Evolutionary conservation across 2,888 invertebrate species (phyloP), one percentile per base, ranked within the genome.

Genomic region (Trichogramma evanescens): DNA sequence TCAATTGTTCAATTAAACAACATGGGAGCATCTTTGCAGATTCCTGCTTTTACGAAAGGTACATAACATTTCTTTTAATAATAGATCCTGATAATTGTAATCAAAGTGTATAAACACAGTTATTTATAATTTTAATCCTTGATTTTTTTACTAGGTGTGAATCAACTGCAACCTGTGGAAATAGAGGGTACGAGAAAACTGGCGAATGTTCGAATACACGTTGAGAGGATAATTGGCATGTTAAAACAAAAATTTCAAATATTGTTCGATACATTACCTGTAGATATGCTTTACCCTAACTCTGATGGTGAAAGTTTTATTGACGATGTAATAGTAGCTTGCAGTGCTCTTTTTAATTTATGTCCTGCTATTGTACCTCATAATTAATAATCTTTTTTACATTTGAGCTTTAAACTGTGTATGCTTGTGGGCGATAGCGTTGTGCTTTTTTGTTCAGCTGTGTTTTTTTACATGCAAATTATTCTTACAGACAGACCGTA

Each of bases 11-110:
- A 13, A 13, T 13, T 13, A n/a, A n/a, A 45, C 38, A 44, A 44
- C 26, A 3, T 54, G 6, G 54, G 44, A 50, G 49, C 54, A 38
- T 5, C 9, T 6, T 5, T 59, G n/a, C 54, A 49, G 5, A 50
- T 48, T n/a, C 58, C 58, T n/a, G 58, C 52, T n/a, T 58, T 58
- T 4, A 58, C 46, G 38, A 52, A 40, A 58, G 46, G 58, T 52
- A 52, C 7, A 10, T 44, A 8, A 8, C 9, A 8, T 8, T 8
- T 8, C 9, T 6, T 8, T 44, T 8, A 44, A 8, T 44, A 9
- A 44, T 44, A 44, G 44, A 44, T 8, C 6, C 44, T 8, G 6
- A 6, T 8, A 8, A 44, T 8, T 44, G 9, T 6, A 44, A 44
- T 44, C 9, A 6, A 44, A 8, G 9, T 8, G 6, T 9, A 8